Base-by-base conservation (phyloP, 2,797 vertebrate genomes). In the Telmatherina bonti region DNA sequence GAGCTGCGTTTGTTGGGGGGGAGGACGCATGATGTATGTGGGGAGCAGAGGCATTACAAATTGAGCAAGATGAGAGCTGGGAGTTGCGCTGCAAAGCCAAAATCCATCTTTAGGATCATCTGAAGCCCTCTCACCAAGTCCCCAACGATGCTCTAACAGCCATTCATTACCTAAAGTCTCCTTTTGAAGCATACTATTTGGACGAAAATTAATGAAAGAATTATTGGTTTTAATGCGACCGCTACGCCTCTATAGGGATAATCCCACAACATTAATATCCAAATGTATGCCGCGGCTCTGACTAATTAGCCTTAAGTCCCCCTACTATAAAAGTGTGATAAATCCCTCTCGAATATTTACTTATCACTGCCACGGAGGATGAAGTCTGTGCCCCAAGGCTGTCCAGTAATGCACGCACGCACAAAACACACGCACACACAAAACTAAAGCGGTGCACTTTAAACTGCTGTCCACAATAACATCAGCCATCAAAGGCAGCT, bases 181-280 rank as follows among this genome's bases (percentile, higher is more conserved):
- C 75, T 85, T 78, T 82, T 62, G 78, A 74, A 72, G 63, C 67
- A 57, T 26, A 72, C 65, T 86, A 10, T 93, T 87, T 67, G 70
- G 62, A 62, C 4, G 57, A 71, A 88, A 92, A 88, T 81, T 72
- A 91, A 91, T 91, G 86, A 88, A 90, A 86, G 67, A 89, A 92
- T 91, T 77, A 86, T 90, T 90, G 66, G 84, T 92, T 91, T 90
- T 82, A 92, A 93, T 80, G 79, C 82, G 81, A 73, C 79, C 91
- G 78, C 78, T 86, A 62, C 88, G 90, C 88, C 78, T 90, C 86
- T 89, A 61, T 85, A 79, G 60, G 81, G 88, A 91, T 93, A 93
- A 92, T 92, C 88, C 88, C 87, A 86, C 72, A 90, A 88, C 89
- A 91, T 92, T 89, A 91, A 92, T 93, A 93, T 93, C 89, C 86